phyloP scores from a whole-genome alignment of 2,113 vertebrate genomes.

The Hemiscyllium ocellatum region DNA sequence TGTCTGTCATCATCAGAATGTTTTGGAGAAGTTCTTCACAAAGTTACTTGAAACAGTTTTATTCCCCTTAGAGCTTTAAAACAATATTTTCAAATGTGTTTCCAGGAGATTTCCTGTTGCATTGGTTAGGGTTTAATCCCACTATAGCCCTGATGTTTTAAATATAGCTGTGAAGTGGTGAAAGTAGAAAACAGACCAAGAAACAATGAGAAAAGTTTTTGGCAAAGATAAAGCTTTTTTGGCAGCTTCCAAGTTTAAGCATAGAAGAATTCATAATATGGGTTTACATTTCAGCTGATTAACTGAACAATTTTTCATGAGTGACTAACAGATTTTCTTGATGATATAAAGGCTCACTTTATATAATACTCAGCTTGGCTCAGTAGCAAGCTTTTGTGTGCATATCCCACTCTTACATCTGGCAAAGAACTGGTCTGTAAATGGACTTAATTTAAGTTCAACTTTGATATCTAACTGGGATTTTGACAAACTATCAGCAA shows the following conservation, averaged over 20 bases:
- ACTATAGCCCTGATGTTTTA: background rate
- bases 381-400: background rate
- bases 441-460: background rate
- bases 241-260: background rate
- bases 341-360: background rate
- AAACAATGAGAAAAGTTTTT: background rate
- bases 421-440: background rate
- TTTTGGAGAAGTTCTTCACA: background rate
- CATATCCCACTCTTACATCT: background rate
- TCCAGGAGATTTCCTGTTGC: background rate
- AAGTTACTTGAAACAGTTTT: background rate
- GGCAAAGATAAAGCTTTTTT: background rate
- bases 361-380: background rate
- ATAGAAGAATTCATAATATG: background rate
- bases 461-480: background rate
- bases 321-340: background rate
- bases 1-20: background rate
- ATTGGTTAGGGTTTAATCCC: background rate
- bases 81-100: background rate
- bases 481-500: background rate
- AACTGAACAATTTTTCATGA: background rate
- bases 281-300: background rate
- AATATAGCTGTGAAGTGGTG: background rate
- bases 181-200: background rate
- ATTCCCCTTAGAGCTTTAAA: background rate